These are phyloP conservation scores for Hippolais icterina DNA, from an alignment of 2,113 vertebrate species.

Conservation along the genomic window DNA sequence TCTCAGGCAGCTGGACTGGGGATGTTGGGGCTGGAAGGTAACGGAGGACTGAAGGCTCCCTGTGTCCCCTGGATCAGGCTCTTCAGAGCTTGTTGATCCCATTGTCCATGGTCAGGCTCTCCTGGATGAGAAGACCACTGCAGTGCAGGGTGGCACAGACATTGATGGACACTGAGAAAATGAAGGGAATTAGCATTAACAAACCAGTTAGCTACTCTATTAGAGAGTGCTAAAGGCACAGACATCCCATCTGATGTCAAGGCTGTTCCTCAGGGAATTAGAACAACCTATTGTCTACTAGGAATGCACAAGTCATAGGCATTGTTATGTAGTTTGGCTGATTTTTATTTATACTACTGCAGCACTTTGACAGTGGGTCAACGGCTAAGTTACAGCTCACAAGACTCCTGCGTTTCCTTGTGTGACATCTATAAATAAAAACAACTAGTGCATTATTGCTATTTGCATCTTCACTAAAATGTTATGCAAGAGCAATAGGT, in stretches of 20 bases:
- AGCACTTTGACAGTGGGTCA: neutral
- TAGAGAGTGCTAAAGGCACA: neutral
- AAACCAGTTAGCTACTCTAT: neutral
- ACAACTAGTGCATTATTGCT: neutral
- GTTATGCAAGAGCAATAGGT: neutral
- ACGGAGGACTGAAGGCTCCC: fast-evolving
- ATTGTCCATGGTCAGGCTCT: fast-evolving
- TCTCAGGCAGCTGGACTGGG: neutral
- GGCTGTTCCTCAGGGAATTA: neutral
- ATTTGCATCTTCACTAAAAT: neutral
- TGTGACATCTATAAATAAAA: neutral
- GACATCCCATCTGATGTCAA: neutral
- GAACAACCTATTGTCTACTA: neutral
- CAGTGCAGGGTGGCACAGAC: neutral
- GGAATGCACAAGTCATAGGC: neutral
- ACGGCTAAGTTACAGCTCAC: neutral
- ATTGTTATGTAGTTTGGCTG: neutral
- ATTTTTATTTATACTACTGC: neutral
- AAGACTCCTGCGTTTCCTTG: neutral
- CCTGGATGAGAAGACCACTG: neutral
- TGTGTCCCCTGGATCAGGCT: neutral
- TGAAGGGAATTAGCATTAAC: neutral
- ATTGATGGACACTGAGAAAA: neutral
- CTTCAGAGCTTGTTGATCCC: neutral
- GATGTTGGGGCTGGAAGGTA: neutral